Evolutionary conservation across 2,888 invertebrate genomes (phyloP).

Genomic region (Drosophila neotestacea): DNA sequence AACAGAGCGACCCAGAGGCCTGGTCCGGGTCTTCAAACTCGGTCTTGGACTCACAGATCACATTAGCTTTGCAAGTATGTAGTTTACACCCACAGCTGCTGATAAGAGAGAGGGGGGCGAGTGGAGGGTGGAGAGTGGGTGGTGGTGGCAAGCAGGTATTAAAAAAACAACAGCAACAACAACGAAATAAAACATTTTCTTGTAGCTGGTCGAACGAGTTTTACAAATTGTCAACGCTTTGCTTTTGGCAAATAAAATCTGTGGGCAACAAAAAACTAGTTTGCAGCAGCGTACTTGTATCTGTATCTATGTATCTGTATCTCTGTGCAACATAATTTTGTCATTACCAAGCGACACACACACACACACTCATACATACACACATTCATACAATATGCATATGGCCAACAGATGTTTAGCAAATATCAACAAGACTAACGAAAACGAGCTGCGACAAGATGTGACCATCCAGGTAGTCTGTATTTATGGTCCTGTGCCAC

Average conservation of each 20-base stretch:
- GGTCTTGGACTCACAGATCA: slow-evolving; percentile 8
- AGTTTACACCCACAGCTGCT: slow-evolving; percentile 35
- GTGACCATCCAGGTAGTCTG: slow-evolving; percentile 47
- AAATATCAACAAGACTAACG: slow-evolving; percentile 53
- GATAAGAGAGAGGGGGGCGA: slow-evolving; percentile 30
- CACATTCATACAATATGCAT: slow-evolving; percentile 50
- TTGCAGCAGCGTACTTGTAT: slow-evolving; percentile 46
- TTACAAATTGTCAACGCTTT: slow-evolving; percentile 78
- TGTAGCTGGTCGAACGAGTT: slow-evolving; percentile 71
- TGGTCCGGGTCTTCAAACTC: slow-evolving; percentile 5
- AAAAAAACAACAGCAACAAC: slow-evolving; percentile 15
- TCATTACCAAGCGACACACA: slow-evolving; percentile 65
- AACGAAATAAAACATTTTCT: slow-evolving; percentile 31
- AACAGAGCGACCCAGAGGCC: slow-evolving; percentile 36
- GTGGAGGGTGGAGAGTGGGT: slow-evolving; percentile 41
- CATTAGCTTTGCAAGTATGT: slow-evolving; percentile 25
- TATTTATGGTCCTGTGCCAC: slow-evolving; percentile 38
- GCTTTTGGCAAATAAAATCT: slow-evolving; percentile 72
- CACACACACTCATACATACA: slow-evolving; percentile 18
- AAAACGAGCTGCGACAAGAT: slow-evolving; percentile 36
- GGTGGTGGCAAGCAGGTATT: slow-evolving; percentile 29
- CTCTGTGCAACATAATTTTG: slow-evolving; percentile 77
- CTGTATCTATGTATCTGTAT: slow-evolving; percentile 47
- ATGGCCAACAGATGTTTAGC: slow-evolving; percentile 75
- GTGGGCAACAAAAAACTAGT: slow-evolving; percentile 61